phyloP scores from a whole-genome alignment of 1,140 invertebrate genomes.

The Drosophila mayri region DNA sequence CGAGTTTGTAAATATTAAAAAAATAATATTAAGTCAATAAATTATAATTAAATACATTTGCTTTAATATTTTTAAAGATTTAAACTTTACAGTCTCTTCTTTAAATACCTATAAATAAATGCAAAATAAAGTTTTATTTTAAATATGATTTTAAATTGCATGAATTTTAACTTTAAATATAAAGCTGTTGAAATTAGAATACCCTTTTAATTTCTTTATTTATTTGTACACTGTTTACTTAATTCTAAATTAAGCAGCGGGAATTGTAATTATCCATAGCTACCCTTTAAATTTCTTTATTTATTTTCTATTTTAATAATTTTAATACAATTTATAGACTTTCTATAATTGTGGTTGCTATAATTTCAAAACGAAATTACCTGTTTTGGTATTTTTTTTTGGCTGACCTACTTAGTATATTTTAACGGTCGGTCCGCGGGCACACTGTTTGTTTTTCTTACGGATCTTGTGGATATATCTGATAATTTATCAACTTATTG shows the following conservation, averaged over 20 bases:
- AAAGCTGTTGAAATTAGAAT: no score
- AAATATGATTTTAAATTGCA: no score
- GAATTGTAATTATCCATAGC: no score
- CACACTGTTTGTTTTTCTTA: conserved; percentile 31
- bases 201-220: no score
- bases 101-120: no score
- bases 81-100: no score
- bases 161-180: no score
- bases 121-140: no score
- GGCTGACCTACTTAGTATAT: conserved; percentile 6
- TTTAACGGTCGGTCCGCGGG: conserved; percentile 13
- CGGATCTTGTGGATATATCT: conserved; percentile 7
- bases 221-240: no score
- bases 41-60: neutral
- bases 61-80: neutral
- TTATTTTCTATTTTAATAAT: neutral
- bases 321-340: neutral
- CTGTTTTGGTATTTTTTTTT: conserved; percentile 1
- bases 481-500: neutral
- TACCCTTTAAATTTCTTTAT: no score
- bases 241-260: no score
- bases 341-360: neutral
- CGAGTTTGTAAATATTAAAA: neutral
- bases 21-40: no score
- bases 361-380: neutral